These are phyloP conservation scores for Heliconius charithonia DNA, from an alignment of 2,888 invertebrate genomes.

Conservation along the genomic window DNA sequence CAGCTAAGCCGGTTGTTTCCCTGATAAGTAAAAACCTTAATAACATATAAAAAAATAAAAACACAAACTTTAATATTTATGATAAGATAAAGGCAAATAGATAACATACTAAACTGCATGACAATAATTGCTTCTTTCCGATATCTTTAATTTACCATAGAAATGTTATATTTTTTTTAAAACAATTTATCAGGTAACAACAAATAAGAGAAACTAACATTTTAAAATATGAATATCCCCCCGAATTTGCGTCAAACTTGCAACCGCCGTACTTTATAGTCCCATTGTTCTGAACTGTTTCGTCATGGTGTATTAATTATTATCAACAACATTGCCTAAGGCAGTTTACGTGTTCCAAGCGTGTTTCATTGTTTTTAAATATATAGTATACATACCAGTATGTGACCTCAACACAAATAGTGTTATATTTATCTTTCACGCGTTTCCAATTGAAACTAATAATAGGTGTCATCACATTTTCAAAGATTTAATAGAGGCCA, in stretches of 20 bases:
- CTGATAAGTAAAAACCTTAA: background rate
- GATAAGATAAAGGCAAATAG: background rate
- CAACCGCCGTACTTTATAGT: background rate
- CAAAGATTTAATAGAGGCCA: constrained; percentile 31
- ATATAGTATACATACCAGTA: background rate
- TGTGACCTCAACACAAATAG: constrained; percentile 18
- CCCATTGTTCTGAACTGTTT: too few species aligned
- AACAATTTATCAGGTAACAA: too few species aligned
- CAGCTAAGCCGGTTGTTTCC: background rate
- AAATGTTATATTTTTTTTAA: too few species aligned
- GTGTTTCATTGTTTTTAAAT: background rate
- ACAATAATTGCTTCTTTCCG: too few species aligned
- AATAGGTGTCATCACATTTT: constrained; percentile 43
- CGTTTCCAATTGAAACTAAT: constrained; percentile 69
- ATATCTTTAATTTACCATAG: too few species aligned
- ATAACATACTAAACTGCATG: background rate
- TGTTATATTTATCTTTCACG: constrained; percentile 54
- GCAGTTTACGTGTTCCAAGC: constrained; percentile 10
- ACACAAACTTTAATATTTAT: background rate
- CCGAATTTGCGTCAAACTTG: background rate
- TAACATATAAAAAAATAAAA: background rate
- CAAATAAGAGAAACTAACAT: too few species aligned
- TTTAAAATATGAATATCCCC: too few species aligned
- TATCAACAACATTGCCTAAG: background rate
- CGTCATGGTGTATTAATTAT: background rate